Base-by-base conservation (phyloP, 2,888 invertebrate genomes). In the Keiferia lycopersicella region DNA sequence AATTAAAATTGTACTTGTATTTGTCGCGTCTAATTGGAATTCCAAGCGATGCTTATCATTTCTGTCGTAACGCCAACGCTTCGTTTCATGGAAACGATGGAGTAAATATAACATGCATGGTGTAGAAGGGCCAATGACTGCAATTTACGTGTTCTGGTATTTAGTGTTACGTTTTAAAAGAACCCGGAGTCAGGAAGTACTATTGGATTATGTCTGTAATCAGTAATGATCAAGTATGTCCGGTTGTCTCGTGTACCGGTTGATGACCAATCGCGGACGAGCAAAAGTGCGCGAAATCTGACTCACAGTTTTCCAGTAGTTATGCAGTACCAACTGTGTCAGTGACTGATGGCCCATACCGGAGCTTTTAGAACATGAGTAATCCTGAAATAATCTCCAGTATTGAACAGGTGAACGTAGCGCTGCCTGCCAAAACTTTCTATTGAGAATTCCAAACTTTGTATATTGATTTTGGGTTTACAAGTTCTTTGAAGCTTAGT, bases 211-310 rank as follows among this genome's bases (percentile, higher is more conserved):
- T 50, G 39, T 22, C 14, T 53, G 14, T 50, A n/a, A 50, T 62
- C 61, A 51, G 51, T 50, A 50, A 38, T 34, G 14, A 51, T n/a
- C 67, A 68, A 73, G 74, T 69, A 72, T 69, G 71, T 67, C 69
- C 74, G 74, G 68, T 68, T 67, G 71, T 69, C 62, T 64, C 66
- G 26, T 73, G 65, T 77, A 77, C 77, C 78, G 76, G 81, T 78
- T 50, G 38, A 69, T 78, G 76, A 78, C 80, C 76, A 82, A 79
- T 87, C 82, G 82, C 82, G 83, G 73, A 82, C 80, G 69, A 76
- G 74, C 76, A 87, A 89, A 89, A 88, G 79, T 90, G 89, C 90
- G 89, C 88, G 89, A 90, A 90, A 84, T 79, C 66, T 89, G 88
- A 90, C 76, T 88, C 88, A 89, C 77, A 69, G 71, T 79, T 84